Conservation (phyloP, 2,113 vertebrate species). For the Uria lomvia region DNA sequence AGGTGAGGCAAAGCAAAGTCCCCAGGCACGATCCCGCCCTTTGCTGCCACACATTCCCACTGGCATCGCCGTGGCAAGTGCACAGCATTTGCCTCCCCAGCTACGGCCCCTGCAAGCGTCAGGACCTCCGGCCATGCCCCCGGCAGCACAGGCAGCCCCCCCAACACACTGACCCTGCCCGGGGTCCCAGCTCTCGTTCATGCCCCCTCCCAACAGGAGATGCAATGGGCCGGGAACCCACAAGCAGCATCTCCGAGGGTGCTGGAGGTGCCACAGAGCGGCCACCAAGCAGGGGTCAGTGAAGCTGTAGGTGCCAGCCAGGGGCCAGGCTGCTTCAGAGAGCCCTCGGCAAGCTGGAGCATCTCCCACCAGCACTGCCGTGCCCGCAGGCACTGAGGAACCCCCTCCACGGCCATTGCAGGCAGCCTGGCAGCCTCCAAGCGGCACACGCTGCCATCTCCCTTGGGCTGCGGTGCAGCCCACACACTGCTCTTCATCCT, state of each 20-base stretch:
- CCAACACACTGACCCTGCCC: neutral
- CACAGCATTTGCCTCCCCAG: fast-evolving
- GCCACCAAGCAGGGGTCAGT: neutral
- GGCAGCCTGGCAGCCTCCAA: neutral
- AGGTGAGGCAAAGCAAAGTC: neutral
- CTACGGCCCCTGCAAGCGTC: neutral
- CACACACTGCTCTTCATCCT: fast-evolving
- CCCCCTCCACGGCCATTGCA: fast-evolving
- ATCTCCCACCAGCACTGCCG: fast-evolving
- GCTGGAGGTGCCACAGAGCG: neutral
- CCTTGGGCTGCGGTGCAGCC: neutral
- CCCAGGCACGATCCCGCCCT: neutral
- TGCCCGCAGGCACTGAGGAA: fast-evolving
- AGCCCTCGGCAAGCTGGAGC: neutral
- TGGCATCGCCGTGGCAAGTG: fast-evolving
- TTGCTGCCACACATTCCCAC: fast-evolving
- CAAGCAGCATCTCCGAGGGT: neutral
- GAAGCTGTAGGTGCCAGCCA: neutral
- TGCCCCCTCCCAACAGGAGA: fast-evolving
- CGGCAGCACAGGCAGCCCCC: neutral
- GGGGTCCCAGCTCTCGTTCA: neutral
- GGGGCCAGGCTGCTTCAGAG: neutral
- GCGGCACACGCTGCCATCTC: neutral
- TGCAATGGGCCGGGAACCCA: fast-evolving
- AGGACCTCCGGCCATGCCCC: fast-evolving